Evolutionary conservation across 2,888 invertebrate genomes (phyloP).

Genomic region (Acrocyrtus sp.): DNA sequence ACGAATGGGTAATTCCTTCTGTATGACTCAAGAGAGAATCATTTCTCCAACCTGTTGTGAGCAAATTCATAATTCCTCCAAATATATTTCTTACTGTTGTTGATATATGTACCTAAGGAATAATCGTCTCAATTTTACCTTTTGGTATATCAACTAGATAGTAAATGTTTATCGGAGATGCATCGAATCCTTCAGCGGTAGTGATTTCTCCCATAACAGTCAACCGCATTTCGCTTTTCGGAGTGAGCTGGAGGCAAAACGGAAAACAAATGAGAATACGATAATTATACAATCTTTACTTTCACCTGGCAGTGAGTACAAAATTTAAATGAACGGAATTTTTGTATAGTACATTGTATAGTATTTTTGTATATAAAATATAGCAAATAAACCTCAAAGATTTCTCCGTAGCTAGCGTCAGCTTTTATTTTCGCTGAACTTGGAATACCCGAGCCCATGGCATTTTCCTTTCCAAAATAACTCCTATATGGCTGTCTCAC

Average conservation of each 20-base stretch:
- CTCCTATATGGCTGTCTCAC: too few relatives aligned
- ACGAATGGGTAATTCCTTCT: constrained; percentile 59
- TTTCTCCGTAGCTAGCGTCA: too few relatives aligned
- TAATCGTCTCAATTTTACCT: constrained; percentile 31
- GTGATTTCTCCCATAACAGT: constrained; percentile 59
- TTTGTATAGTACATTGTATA: too few relatives aligned
- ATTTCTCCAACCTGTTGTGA: constrained; percentile 57
- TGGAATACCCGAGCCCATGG: too few relatives aligned
- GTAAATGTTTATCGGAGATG: constrained; percentile 57
- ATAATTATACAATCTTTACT: not conserved
- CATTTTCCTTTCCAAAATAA: too few relatives aligned
- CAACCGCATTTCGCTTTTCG: constrained; percentile 48
- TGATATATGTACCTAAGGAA: too few relatives aligned
- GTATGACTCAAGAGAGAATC: constrained; percentile 50
- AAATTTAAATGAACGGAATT: too few relatives aligned
- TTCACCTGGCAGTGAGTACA: too few relatives aligned
- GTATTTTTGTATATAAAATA: too few relatives aligned
- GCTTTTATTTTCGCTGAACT: too few relatives aligned
- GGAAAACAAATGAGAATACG: not conserved
- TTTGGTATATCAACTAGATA: constrained; percentile 58
- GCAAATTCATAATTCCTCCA: too few relatives aligned
- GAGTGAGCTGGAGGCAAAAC: constrained; percentile 39
- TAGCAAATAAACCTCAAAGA: constrained; percentile 23
- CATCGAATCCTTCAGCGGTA: constrained; percentile 55
- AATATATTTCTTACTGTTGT: not conserved